A percentile compares a stretch with the other conserved stretches of the same genome.
phyloP scores from a whole-genome alignment of 2,113 vertebrate species.

The Furnarius figulus region DNA sequence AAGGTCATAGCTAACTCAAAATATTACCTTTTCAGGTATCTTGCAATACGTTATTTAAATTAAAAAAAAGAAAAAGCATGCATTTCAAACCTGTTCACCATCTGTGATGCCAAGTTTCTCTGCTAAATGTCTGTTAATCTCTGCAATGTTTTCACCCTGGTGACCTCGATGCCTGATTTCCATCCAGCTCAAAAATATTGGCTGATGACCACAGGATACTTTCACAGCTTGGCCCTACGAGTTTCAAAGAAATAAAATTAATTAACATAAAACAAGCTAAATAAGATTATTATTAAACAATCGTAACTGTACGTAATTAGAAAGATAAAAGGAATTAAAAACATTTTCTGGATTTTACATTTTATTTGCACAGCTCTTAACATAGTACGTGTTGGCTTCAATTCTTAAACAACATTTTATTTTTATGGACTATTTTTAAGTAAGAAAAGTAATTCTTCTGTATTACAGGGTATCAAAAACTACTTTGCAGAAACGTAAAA shows the following conservation, averaged over 20 bases:
- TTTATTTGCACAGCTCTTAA: neutral
- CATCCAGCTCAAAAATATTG: slow-evolving; percentile 90
- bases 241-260: neutral
- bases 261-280: neutral
- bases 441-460: neutral
- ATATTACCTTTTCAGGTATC: neutral
- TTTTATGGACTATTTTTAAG: neutral
- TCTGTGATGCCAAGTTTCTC: slow-evolving; percentile 87
- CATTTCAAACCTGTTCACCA: slow-evolving; percentile 84
- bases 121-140: slow-evolving; percentile 87
- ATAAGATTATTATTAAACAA: neutral
- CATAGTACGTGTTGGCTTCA: rapidly evolving
- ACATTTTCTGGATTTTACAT: neutral
- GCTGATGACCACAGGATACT: slow-evolving; percentile 76
- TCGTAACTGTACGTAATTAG: neutral
- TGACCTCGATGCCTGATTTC: slow-evolving; percentile 72
- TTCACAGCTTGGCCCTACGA: slow-evolving; percentile 89
- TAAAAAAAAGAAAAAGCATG: neutral
- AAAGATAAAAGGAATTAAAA: neutral
- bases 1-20: neutral
- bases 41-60: neutral
- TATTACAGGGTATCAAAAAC: neutral
- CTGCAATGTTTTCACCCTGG: slow-evolving; percentile 76
- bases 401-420: neutral
- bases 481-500: neutral